phyloP scores from a whole-genome alignment of 2,113 vertebrate species.

The Phalacrocorax pelagicus region DNA sequence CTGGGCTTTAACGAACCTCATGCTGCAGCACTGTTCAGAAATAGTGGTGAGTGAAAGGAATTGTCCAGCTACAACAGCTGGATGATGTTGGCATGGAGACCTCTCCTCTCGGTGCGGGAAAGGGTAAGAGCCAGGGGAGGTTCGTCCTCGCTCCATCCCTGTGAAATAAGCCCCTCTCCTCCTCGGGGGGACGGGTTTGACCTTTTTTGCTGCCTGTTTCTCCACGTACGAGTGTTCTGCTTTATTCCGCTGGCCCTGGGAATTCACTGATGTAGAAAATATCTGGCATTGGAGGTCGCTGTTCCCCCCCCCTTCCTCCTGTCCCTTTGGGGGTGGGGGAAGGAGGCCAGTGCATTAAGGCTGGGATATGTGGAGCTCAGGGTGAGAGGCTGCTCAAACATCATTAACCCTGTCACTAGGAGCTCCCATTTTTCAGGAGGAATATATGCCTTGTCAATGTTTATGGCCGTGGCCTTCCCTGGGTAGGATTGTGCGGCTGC shows the following conservation, averaged over 20 bases:
- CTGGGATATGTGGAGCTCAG: slow-evolving; percentile 8
- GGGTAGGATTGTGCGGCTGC: neutral
- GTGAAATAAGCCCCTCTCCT: neutral
- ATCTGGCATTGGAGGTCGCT: slow-evolving; percentile 15
- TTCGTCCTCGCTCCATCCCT: neutral
- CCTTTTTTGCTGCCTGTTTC: neutral
- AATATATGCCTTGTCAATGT: neutral
- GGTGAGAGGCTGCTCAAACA: slow-evolving; percentile 52
- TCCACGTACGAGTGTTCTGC: neutral
- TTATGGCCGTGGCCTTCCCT: neutral
- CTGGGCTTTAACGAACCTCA: rapidly evolving
- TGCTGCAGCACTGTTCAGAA: neutral
- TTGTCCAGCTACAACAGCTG: neutral
- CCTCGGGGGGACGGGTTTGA: neutral
- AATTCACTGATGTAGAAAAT: slow-evolving; percentile 42
- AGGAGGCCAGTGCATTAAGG: neutral
- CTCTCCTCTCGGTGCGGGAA: neutral
- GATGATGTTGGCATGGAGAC: neutral
- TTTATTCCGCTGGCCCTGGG: neutral
- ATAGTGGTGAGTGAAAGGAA: neutral
- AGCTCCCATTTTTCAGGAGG: slow-evolving; percentile 26
- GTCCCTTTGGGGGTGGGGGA: neutral
- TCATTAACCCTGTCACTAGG: slow-evolving; percentile 34
- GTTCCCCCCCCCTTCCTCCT: neutral
- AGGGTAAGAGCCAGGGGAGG: neutral